Base-by-base conservation (phyloP, 2,888 invertebrate species). In the Orgyia antiqua region DNA sequence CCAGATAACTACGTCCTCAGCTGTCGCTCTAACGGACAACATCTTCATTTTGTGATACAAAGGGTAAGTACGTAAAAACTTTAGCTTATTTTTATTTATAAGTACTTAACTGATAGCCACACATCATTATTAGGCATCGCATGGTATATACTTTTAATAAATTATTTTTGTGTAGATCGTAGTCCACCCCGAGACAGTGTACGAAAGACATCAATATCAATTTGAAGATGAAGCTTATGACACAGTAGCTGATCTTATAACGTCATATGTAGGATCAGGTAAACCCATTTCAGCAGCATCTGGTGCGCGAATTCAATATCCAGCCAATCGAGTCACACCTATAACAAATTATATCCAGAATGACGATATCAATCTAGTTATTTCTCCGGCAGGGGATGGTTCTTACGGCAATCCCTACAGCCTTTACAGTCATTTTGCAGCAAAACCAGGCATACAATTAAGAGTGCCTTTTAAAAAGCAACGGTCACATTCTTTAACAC, bases 1-100 rank as follows among this genome's bases (percentile, higher is more conserved):
- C 96, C 96, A 0, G 96, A 97, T 31, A 96, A 97, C 76, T 97
- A 93, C 77, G 98, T 97, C n/a, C 89, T 98, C 33, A 96, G 96
- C 29, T 96, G 96, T 58, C 89, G 93, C 30, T 94, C 94, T 59
- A 93, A 94, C 58, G 89, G 90, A 1, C 92, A 91, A 49, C 90
- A 94, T 23, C 84, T 98, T 21, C 98, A 98, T 76, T 98, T 98
- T 69, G 95, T 98, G 50, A 95, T 98, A 55, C 97, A 96, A 74
- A 92, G 95, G 88, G 94, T 94, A 71, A 15, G 4, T 15, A 15
- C 4, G 15, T 15, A 15, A 4, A 15, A 4, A 6, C 6, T 15
- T 6, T 15, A 6, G 15, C 6, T 4, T 15, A 6, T 15, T 15
- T 15, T 6, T 15, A 15, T 15, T 15, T 15, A 15, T 15, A 15